Percentiles rank a stretch among this genome's conserved stretches.
Evolutionary conservation across 2,113 vertebrate genomes (phyloP).

Genomic region (Phylloscopus trochilus): DNA sequence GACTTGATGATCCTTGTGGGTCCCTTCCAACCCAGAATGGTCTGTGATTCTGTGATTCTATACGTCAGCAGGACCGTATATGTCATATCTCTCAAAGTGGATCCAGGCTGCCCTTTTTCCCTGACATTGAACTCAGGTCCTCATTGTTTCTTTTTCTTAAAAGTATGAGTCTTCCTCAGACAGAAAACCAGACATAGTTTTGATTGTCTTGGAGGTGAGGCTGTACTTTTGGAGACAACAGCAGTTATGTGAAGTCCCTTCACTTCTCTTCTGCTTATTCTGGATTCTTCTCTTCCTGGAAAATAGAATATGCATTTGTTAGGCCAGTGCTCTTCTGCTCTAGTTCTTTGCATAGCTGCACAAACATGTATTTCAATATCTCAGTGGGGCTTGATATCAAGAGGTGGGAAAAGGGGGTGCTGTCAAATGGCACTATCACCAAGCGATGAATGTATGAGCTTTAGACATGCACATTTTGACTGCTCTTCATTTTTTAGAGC

Average conservation of each 20-base stretch:
- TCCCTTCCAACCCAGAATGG: not conserved
- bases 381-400: not conserved
- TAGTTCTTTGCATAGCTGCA: not conserved
- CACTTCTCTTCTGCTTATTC: not conserved
- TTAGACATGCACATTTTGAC: not conserved
- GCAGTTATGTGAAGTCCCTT: not conserved
- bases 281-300: not conserved
- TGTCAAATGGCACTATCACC: not conserved
- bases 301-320: not conserved
- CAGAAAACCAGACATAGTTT: not conserved
- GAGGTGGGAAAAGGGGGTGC: rapidly evolving
- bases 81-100: not conserved
- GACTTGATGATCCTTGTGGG: not conserved
- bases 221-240: not conserved
- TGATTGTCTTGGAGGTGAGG: not conserved
- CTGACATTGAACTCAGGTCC: not conserved
- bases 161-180: not conserved
- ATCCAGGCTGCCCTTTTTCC: not conserved
- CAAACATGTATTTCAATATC: not conserved
- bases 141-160: not conserved
- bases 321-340: not conserved
- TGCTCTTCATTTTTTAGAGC: not conserved
- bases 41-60: too few relatives aligned
- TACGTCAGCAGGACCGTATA: too few relatives aligned
- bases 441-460: not conserved